Base-by-base conservation (phyloP, 2,888 invertebrate species). In the Mesorhabditis sp. region DNA sequence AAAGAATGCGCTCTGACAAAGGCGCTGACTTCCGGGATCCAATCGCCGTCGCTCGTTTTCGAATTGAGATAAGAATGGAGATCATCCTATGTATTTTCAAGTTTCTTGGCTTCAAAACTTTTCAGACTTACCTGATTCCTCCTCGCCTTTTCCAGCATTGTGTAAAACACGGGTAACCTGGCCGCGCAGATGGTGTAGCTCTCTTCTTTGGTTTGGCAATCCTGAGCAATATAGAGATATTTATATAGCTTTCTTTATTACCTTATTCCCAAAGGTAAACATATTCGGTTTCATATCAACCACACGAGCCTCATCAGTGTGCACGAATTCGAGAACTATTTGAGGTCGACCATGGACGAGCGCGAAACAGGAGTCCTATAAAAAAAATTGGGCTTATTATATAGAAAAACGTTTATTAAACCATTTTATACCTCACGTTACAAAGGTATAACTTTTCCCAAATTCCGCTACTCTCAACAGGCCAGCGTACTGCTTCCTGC, bases 301-400 rank as follows among this genome's bases (percentile, higher is more conserved):
- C 7, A 50, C n/a, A 10, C n/a, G 58, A 50, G 58, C 58, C 10
- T 50, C 58, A 10, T 10, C 58, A 10, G 58, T 50, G 2, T 50
- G 7, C n/a, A 50, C n/a, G 58, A 13, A 50, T n/a, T 50, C 58
- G 10, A 77, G 28, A 1, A 75, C 72, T 68, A 73, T 74, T 4
- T 74, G 72, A 13, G 77, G 77, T 61, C 73, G 67, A 6, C 74
- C 73, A 68, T 71, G 72, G 4, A 77, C 72, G 10, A 77, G 13
- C 6, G 72, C 77, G 2, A 77, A 66, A 4, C 74, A 70, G 4
- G 67, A 70, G 62, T 77, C 77, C 77, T 77, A 64, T 43, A 73
- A 73, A 67, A 43, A 62, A 65, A 66, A 72, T 61, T 62, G 13
- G 15, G 28, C 62, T 63, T 13, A 15, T 45, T 28, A 28, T 28